These are phyloP conservation scores for Tetramorium parvispinum DNA, from an alignment of 1,140 invertebrate species.

Conservation along the genomic window DNA sequence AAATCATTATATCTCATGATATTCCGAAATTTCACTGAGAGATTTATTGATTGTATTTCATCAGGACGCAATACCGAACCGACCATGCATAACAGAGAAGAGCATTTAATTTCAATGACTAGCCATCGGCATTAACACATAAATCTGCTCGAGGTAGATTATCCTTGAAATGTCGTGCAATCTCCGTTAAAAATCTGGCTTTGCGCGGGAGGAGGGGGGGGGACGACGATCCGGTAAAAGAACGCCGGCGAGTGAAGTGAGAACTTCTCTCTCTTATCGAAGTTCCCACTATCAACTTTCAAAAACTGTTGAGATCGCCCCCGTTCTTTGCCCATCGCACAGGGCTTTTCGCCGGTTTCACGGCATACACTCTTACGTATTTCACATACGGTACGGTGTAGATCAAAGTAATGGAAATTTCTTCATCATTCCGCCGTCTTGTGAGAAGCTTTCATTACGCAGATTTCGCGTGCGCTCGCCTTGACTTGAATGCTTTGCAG, in stretches of 20 bases:
- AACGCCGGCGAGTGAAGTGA: constrained; percentile 22
- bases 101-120: constrained; percentile 62
- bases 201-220: not conserved
- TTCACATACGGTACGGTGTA: constrained; percentile 55
- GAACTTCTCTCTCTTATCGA: constrained; percentile 33
- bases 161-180: constrained; percentile 57
- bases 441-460: constrained; percentile 76
- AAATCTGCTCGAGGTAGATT: constrained; percentile 39
- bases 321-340: constrained; percentile 62
- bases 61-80: constrained; percentile 15
- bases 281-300: constrained; percentile 65
- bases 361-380: constrained; percentile 35
- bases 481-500: constrained; percentile 52
- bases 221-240: constrained; percentile 5
- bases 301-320: constrained; percentile 77
- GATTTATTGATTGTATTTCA: constrained; percentile 47
- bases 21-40: constrained; percentile 43
- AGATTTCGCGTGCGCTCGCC: constrained; percentile 45
- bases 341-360: constrained; percentile 68
- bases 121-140: constrained; percentile 23
- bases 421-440: constrained; percentile 71
- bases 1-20: constrained; percentile 53
- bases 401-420: constrained; percentile 74
- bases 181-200: constrained; percentile 45
- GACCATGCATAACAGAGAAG: constrained; percentile 25